A percentile compares a stretch with the other conserved stretches of the same genome.
These are phyloP conservation scores for Pseudorhombus dupliciocellatus DNA, from an alignment of 2,113 vertebrate species.

Conservation along the genomic window DNA sequence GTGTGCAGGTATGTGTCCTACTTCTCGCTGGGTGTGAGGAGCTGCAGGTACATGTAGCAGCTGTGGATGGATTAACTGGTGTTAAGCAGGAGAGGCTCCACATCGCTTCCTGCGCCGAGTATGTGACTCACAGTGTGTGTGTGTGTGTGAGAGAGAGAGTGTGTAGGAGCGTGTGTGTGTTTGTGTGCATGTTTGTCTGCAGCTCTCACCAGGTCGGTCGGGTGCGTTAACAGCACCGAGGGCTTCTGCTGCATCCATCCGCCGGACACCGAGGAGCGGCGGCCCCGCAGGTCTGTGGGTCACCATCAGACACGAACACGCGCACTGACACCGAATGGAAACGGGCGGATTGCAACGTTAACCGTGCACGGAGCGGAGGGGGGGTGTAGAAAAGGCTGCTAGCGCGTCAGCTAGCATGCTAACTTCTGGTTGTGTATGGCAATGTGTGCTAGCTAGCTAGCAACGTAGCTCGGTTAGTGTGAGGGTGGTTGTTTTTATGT, in stretches of 20 bases:
- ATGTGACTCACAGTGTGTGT: constrained; percentile 1
- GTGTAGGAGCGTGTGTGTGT: neutral
- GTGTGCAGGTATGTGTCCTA: constrained; percentile 30
- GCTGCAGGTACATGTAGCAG: neutral
- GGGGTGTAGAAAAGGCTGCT: constrained; percentile 21
- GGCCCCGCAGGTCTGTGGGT: constrained; percentile 53
- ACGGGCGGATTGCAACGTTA: neutral
- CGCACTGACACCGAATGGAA: neutral
- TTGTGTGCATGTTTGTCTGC: constrained; percentile 50
- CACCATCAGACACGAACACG: neutral
- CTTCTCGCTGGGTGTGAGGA: constrained; percentile 7
- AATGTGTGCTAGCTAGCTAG: constrained; percentile 36
- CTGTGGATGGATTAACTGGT: neutral
- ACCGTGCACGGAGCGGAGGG: neutral
- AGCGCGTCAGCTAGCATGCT: constrained; percentile 61
- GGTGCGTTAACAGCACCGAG: constrained; percentile 49
- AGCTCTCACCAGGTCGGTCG: constrained; percentile 59
- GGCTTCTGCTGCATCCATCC: constrained; percentile 71
- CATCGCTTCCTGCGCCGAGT: neutral
- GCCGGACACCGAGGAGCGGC: constrained; percentile 24
- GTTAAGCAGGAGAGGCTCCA: no score
- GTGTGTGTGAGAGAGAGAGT: neutral
- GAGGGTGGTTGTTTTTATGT: constrained; percentile 24
- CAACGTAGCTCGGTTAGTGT: constrained; percentile 55
- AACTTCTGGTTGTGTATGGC: constrained; percentile 52